Base-by-base conservation (phyloP, 1,140 invertebrate species). In the Eubasilissa regina region DNA sequence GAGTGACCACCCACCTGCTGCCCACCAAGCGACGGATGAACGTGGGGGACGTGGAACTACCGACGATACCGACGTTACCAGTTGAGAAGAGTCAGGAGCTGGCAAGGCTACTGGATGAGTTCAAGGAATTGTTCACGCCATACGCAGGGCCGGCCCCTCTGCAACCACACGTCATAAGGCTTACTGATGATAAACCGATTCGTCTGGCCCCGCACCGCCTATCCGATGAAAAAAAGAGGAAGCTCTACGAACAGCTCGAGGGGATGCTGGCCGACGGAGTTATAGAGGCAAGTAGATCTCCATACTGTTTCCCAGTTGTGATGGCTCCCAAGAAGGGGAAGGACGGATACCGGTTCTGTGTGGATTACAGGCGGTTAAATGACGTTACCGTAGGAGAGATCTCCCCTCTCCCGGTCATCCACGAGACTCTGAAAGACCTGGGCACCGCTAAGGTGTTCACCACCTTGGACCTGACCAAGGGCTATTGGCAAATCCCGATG, bases 401-500 rank as follows among this genome's bases (percentile, higher is more conserved):
- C 12, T 45, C 73, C 4, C 73, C 25, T 0, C 51, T 75, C 0
- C 73, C 70, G 8, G 8, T 56, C 0, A 73, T 73, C 11, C 72
- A 60, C 21, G 72, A 75, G 15, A 75, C 55, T 4, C 12, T 75
- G 3, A 75, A 75, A 21, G 72, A 75, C 15, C 0, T 75, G 0
- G 68, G 72, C 19, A 56, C 10, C 0, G 25, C 55, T 3, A 51
- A 51, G 9, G 15, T 73, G 4, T 73, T 73, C 47, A 19, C 47
- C 12, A 25, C 47, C 4, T 11, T 73, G 0, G 51, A 73, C 19
- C 21, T 73, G 21, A 75, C 0, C 0, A 75, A 43, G 4, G 72
- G 72, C 4, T 75, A 75, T 58, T 75, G 72, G 72, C 72, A 75
- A 21, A 15, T 75, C 3, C 55, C 72, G 0, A 9, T 75, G 7